Evolutionary conservation across 2,888 invertebrate species (phyloP).

Genomic region (Coecobrya sp.): DNA sequence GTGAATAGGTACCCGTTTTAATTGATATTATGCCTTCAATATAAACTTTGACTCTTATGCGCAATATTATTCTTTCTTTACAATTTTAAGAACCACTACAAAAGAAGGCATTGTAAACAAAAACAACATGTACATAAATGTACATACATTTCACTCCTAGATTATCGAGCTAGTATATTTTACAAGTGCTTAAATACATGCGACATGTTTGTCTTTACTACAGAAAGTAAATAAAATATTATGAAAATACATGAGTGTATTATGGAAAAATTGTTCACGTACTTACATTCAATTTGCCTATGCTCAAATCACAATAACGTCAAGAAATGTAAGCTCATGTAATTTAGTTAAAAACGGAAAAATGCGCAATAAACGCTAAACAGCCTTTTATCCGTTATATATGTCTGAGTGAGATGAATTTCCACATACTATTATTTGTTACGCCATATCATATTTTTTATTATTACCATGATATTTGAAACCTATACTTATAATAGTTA

Average conservation of each 20-base stretch:
- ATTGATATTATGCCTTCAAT: neutral
- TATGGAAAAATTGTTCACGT: no score
- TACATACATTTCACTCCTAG: neutral
- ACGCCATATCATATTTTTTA: no score
- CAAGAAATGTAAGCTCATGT: neutral
- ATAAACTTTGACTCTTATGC: neutral
- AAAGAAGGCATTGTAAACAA: neutral
- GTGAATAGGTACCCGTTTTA: neutral
- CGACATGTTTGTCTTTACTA: neutral
- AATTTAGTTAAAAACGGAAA: neutral
- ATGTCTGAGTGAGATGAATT: no score
- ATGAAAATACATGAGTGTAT: neutral
- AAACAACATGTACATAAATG: constrained; percentile 24
- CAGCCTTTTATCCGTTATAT: neutral
- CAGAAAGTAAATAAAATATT: no score
- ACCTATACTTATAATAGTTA: neutral
- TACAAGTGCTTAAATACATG: neutral
- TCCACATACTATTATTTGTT: no score
- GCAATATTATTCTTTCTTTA: neutral
- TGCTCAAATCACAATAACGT: neutral
- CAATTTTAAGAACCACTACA: neutral
- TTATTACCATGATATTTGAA: no score
- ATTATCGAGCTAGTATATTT: neutral
- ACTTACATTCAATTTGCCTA: neutral
- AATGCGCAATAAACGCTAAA: neutral